Percentiles rank a stretch among this genome's conserved stretches.
Evolutionary conservation across 2,797 vertebrate genomes (phyloP).

Genomic region (Micromesistius poutassou): DNA sequence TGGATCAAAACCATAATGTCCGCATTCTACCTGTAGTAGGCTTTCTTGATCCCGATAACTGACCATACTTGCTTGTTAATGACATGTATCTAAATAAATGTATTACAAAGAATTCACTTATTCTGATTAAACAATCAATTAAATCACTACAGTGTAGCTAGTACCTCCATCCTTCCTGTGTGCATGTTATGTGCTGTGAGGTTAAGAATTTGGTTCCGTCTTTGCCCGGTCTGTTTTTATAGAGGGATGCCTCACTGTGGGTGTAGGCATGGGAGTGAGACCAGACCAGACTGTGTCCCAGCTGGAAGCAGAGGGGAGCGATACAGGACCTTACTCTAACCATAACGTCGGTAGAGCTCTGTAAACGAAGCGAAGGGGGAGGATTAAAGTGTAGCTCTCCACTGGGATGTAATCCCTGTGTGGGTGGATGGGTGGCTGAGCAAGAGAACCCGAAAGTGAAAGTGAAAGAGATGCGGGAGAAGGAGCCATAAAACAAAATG

Average conservation of each 20-base stretch:
- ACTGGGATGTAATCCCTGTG: slow-evolving; percentile 52
- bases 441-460: not conserved
- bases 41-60: not conserved
- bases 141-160: not conserved
- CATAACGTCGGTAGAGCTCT: slow-evolving; percentile 40
- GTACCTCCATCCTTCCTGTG: not conserved
- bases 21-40: not conserved
- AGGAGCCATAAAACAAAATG: not conserved
- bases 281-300: not conserved
- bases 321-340: slow-evolving; percentile 32
- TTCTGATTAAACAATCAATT: not conserved
- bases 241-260: not conserved
- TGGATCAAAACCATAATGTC: not conserved
- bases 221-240: not conserved
- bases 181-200: not conserved
- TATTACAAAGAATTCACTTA: not conserved
- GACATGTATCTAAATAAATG: not conserved
- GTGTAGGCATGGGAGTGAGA: not conserved
- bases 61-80: not conserved
- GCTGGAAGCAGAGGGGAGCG: slow-evolving; percentile 12
- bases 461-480: not conserved
- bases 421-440: slow-evolving; percentile 34
- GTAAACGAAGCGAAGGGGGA: slow-evolving; percentile 28
- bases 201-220: not conserved
- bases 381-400: slow-evolving; percentile 50